Conservation (phyloP, 2,113 vertebrate genomes). For the Saguinus imperator region DNA sequence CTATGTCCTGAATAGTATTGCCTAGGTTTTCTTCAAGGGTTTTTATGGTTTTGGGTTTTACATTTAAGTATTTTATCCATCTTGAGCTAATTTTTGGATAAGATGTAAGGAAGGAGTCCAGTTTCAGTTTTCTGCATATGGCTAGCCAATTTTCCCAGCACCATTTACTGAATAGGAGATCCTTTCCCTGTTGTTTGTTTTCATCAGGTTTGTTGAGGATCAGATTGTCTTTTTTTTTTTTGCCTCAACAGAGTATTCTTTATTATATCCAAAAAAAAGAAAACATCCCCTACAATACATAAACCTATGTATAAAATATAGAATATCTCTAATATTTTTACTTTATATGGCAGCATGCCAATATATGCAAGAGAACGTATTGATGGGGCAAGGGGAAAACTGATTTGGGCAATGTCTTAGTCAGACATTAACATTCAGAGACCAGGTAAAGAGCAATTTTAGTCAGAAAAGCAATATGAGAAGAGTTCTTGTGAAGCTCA, state of each 20-base stretch:
- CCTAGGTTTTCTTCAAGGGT: too few relatives aligned
- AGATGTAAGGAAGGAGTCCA: too few relatives aligned
- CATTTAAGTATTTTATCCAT: too few relatives aligned
- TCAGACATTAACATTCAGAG: slow-evolving; percentile 37
- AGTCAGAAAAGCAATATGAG: slow-evolving; percentile 55
- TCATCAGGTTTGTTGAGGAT: too few relatives aligned
- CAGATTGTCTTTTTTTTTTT: not conserved
- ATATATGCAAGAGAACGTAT: slow-evolving; percentile 32
- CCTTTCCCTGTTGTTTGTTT: too few relatives aligned
- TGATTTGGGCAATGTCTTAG: slow-evolving; percentile 57
- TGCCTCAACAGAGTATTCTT: slow-evolving; percentile 82
- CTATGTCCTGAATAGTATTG: too few relatives aligned
- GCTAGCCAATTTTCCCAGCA: too few relatives aligned
- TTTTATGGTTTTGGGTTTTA: too few relatives aligned
- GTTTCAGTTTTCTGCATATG: too few relatives aligned
- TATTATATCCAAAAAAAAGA: slow-evolving; percentile 83
- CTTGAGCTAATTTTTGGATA: too few relatives aligned
- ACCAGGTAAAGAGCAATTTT: slow-evolving; percentile 55
- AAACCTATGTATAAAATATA: slow-evolving; percentile 80
- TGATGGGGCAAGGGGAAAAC: slow-evolving; percentile 52
- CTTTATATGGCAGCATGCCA: slow-evolving; percentile 63
- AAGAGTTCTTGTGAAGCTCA: slow-evolving; percentile 61
- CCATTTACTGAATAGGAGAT: too few relatives aligned
- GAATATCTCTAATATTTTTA: slow-evolving; percentile 77
- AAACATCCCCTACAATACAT: slow-evolving; percentile 76